phyloP scores from a whole-genome alignment of 2,113 vertebrate species.

The Anolis carolinensis region DNA sequence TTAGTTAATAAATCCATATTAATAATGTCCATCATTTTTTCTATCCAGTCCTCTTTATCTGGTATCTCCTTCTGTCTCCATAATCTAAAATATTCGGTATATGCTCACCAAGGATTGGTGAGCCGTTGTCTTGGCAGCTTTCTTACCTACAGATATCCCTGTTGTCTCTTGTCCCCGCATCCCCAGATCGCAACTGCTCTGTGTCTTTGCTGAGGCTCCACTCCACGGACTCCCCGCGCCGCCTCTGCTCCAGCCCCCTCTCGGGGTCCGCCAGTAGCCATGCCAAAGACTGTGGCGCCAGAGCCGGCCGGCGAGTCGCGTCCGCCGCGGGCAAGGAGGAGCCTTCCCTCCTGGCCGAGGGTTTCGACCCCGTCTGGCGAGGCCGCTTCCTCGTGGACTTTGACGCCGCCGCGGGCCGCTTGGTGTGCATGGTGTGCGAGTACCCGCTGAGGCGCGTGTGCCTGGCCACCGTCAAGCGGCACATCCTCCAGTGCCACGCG shows the following conservation, averaged over 20 bases:
- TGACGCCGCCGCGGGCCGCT: constrained; percentile 75
- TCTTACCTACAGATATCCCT: not conserved
- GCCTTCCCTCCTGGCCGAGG: not conserved
- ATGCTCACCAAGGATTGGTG: too few species aligned
- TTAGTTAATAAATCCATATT: too few species aligned
- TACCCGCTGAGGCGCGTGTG: constrained; percentile 76
- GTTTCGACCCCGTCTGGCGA: constrained; percentile 15
- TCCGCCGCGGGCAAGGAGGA: not conserved
- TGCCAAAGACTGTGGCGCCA: not conserved
- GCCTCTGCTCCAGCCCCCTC: not conserved
- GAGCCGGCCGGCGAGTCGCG: rapidly evolving
- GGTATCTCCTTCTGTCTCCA: too few species aligned
- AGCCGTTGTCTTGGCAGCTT: too few species aligned
- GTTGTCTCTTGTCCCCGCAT: not conserved
- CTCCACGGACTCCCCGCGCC: not conserved
- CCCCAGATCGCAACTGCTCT: constrained; percentile 20
- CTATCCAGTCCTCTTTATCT: too few species aligned
- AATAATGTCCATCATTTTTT: too few species aligned
- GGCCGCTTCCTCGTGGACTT: constrained; percentile 80
- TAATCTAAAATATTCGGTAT: too few species aligned
- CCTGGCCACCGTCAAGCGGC: constrained; percentile 71
- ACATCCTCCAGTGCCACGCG: constrained; percentile 81
- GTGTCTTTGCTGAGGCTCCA: constrained; percentile 29
- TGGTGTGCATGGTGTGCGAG: constrained; percentile 85
- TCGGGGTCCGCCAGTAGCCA: not conserved